These are phyloP conservation scores for Oscheius myriophilus DNA, from an alignment of 2,888 invertebrate genomes.

Conservation along the genomic window DNA sequence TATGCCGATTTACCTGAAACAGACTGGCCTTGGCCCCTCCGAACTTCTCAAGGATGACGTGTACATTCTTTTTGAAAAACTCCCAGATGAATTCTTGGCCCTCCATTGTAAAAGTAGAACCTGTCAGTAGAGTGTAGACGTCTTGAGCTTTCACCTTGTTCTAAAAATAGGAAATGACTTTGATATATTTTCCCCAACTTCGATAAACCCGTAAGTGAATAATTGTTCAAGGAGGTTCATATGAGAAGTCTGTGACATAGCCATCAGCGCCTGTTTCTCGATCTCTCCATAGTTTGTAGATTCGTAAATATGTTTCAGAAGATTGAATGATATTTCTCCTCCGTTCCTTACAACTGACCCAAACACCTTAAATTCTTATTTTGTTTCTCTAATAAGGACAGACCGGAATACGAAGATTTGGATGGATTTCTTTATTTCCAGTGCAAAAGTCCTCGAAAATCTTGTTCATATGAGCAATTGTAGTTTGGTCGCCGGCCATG, in stretches of 20 bases:
- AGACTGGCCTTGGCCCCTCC: conserved; percentile 61
- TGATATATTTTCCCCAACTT: conserved; percentile 36
- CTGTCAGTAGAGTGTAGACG: conserved; percentile 47
- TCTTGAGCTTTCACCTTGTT: conserved; percentile 66
- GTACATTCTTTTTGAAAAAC: conserved; percentile 62
- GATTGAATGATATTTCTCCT: conserved; percentile 43
- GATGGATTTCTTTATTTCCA: conserved; percentile 50
- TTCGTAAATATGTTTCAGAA: conserved; percentile 56
- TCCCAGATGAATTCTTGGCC: conserved; percentile 61
- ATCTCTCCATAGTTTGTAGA: conserved; percentile 59
- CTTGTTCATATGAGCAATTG: conserved; percentile 51
- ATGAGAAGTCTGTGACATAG: conserved; percentile 55
- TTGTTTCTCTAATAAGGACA: neutral
- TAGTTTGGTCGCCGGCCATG: conserved; percentile 57
- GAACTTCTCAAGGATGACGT: conserved; percentile 55
- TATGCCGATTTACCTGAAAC: conserved; percentile 58
- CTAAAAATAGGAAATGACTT: conserved; percentile 32
- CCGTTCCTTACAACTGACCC: conserved; percentile 54
- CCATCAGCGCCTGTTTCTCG: conserved; percentile 54
- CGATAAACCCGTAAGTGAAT: conserved; percentile 59
- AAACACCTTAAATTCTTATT: conserved; percentile 38
- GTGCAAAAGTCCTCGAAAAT: conserved; percentile 57
- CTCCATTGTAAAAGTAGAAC: conserved; percentile 39
- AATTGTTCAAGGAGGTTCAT: conserved; percentile 43
- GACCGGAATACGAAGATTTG: conserved; percentile 55